Evolutionary conservation across 2,113 vertebrate genomes (phyloP), one percentile per base, ranked within the genome.

Genomic region (Pedionomus torquatus): DNA sequence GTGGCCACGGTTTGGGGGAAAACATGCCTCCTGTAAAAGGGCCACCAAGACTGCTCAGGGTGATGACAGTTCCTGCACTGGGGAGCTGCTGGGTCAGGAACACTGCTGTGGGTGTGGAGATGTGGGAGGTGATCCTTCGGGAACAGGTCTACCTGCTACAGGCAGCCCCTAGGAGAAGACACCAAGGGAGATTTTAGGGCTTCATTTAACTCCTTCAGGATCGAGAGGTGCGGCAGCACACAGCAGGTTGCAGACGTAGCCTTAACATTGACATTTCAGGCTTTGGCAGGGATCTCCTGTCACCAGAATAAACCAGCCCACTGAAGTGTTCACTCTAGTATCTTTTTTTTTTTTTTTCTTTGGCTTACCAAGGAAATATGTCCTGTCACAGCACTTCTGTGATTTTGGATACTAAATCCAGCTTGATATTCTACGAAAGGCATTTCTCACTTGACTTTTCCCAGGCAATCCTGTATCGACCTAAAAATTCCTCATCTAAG

Each of bases 361-460:
- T 78, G 51, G 33, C 49, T 91, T 70, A 35, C 55, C 26, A 9
- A 41, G 43, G 2, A 92, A 26, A 14, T 25, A 24, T 2, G 3
- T 68, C 55, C 65, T 48, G 35, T 78, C 51, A 48, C 80, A 90
- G n/a, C 55, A 35, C 26, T 90, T 84, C 41, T 1, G 2, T 70
- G 80, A 71, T 89, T 95, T 17, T 4, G 0, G 75, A 25, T 8
- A 19, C 52, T 39, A 46, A 64, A 61, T 89, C 69, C 72, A 92
- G 51, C 77, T 28, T 75, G 65, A 64, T 75, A 35, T 74, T 85
- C 78, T 80, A 20, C 10, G 61, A 93, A 96, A 89, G 43, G 48
- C 55, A 71, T 94, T 94, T 91, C 77, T 82, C 49, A 65, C 84
- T 93, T 95, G 69, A 33, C 41, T 95, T 90, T 91, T 96, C 65